phyloP scores from a whole-genome alignment of 2,797 vertebrate genomes.

The Acrossocheilus fasciatus region DNA sequence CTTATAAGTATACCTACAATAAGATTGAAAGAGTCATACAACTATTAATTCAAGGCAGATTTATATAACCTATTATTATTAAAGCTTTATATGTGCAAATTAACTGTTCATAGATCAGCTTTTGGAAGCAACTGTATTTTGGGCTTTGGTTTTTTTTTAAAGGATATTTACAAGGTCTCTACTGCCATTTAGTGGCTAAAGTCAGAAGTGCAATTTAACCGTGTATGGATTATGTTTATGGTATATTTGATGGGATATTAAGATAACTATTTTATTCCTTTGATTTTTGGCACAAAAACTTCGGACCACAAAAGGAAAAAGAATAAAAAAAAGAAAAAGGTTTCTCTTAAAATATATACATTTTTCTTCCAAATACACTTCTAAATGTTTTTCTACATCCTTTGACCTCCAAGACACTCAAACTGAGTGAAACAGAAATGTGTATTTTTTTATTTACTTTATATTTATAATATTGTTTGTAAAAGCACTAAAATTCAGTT shows the following conservation, averaged over 20 bases:
- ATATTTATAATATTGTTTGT: not conserved
- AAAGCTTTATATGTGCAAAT: not conserved
- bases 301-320: not conserved
- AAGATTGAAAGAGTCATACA: not conserved
- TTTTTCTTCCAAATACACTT: not conserved
- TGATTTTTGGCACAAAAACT: not conserved
- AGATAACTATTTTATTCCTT: not conserved
- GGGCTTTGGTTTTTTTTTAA: not conserved
- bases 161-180: constrained; percentile 45
- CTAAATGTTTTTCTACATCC: not conserved
- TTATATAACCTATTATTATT: not conserved
- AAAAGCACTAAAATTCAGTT: not conserved
- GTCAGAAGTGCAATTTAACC: constrained; percentile 25
- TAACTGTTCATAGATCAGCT: not conserved
- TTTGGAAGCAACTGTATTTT: not conserved
- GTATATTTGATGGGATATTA: not conserved
- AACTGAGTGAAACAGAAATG: not conserved
- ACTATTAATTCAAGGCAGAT: not conserved
- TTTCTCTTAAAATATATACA: not conserved
- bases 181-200: constrained; percentile 55
- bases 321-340: not conserved
- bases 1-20: not conserved
- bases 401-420: not conserved
- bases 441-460: not conserved
- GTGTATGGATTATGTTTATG: not conserved